Base-by-base conservation (phyloP, 2,797 vertebrate species). In the Macroramphosus scolopax region DNA sequence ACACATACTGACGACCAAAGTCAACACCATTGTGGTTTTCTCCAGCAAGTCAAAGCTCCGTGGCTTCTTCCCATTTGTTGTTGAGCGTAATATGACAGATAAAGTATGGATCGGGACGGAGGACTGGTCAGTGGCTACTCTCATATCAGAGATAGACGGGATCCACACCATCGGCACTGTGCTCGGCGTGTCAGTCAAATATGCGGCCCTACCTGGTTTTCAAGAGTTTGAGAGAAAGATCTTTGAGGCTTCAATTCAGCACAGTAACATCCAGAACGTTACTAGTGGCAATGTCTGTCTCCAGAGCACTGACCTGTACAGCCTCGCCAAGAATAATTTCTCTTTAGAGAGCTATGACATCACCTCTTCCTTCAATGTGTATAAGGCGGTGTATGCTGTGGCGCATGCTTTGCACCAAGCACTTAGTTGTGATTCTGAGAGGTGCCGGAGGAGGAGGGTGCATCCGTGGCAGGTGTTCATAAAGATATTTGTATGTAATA, bases 51-150 rank as follows among this genome's bases (percentile, higher is more conserved):
- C 84, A 1, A 72, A 40, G 8, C 72, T 89, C 32, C 46, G 13
- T 0, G 14, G 22, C 18, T 91, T 95, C 63, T 86, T 95, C 36
- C 65, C 5, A 0, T 86, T 85, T 42, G 85, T 90, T 3, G 10
- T 92, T 1, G 65, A 80, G 14, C 68, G 63, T 35, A 91, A 92
- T 2, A 12, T 93, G 38, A 89, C 83, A 0, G 78, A 57, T 1
- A 76, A 86, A 7, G 90, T 94, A 61, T 95, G 93, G 93, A 86
- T 96, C 0, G 91, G 90, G 1, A 82, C 90, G 0, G 92, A 95
- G 77, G 92, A 93, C 68, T 93, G 92, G 91, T 87, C 92, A 0
- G 57, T 77, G 0, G 78, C 92, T 2, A 82, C 74, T 1, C 39
- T 55, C 1, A 70, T 93, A 52, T 87, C 91, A 14, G 26, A n/a